These are phyloP conservation scores for Meteorus sp. DNA, from an alignment of 1,140 invertebrate species.

Conservation along the genomic window DNA sequence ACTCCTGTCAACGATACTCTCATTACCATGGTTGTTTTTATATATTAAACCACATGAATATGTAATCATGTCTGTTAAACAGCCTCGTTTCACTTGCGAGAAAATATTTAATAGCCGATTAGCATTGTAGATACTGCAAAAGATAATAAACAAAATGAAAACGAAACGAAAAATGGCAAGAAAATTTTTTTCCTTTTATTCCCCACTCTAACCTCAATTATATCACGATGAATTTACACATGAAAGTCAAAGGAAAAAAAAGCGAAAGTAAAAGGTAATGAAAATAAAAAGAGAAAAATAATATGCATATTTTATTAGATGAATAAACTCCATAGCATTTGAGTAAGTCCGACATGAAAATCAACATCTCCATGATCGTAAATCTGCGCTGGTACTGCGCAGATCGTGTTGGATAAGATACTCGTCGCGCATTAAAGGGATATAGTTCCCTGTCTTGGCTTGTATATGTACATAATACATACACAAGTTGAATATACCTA, in stretches of 20 bases:
- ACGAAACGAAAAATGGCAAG: no score
- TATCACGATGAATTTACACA: no score
- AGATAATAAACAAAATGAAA: no score
- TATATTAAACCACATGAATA: no score
- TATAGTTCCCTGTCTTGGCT: not conserved
- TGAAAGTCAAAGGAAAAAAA: no score
- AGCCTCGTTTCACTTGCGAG: not conserved
- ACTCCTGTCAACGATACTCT: not conserved
- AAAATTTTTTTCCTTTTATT: not conserved
- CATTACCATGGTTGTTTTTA: not conserved
- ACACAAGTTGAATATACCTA: no score
- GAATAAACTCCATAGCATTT: not conserved
- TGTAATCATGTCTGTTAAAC: not conserved
- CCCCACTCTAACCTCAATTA: no score
- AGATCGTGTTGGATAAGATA: constrained; percentile 10
- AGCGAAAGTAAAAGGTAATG: no score
- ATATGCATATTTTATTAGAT: not conserved
- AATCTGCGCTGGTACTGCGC: constrained; percentile 7
- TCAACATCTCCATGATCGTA: constrained; percentile 15
- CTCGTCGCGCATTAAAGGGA: constrained; percentile 7
- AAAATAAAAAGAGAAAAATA: no score
- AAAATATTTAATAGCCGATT: not conserved
- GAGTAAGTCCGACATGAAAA: not conserved
- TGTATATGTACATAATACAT: not conserved
- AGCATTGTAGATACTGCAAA: not conserved